phyloP scores from a whole-genome alignment of 2,113 vertebrate species.

The Panurus biarmicus region DNA sequence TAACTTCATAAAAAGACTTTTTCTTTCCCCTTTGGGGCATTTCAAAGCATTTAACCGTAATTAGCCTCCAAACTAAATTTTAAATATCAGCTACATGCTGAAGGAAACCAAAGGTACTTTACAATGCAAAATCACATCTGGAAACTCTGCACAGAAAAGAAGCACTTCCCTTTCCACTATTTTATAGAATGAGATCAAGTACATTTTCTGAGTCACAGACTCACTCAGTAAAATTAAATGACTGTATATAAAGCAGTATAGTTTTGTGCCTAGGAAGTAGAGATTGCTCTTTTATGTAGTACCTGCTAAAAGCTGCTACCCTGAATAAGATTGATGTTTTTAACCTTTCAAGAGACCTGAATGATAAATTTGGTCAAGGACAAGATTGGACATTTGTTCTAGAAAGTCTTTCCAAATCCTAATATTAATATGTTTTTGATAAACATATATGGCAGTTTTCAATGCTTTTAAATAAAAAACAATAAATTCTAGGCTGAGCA shows the following conservation, averaged over 20 bases:
- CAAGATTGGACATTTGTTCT: neutral
- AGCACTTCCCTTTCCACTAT: neutral
- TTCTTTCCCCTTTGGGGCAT: neutral
- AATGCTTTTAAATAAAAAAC: neutral
- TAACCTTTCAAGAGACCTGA: neutral
- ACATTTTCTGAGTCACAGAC: neutral
- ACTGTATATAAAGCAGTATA: neutral
- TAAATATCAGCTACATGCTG: neutral
- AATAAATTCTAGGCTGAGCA: neutral
- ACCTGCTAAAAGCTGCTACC: neutral
- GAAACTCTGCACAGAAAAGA: neutral
- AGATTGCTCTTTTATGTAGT: neutral
- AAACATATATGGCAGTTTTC: neutral
- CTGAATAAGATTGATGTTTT: neutral
- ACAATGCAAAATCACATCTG: neutral
- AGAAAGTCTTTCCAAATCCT: neutral
- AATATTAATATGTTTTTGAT: neutral
- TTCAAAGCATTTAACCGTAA: slow-evolving; percentile 12
- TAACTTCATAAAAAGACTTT: neutral
- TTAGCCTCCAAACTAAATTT: neutral
- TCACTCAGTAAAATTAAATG: neutral
- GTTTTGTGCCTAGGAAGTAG: neutral
- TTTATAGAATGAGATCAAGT: neutral
- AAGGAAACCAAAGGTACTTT: neutral
- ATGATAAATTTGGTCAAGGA: neutral